Evolutionary conservation across 2,888 invertebrate species (phyloP).

Genomic region (Bedellia somnulentella): DNA sequence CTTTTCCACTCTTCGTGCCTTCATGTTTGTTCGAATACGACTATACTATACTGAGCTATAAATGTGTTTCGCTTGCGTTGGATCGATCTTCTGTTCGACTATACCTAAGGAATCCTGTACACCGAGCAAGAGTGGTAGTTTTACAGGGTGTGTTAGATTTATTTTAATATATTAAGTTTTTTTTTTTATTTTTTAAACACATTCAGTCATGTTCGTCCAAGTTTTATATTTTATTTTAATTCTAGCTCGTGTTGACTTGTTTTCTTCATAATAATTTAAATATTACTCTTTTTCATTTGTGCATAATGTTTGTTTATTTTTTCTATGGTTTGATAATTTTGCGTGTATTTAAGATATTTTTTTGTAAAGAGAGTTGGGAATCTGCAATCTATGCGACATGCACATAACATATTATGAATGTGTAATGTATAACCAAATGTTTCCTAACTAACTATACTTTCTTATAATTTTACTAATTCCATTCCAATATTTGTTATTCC

Average conservation of each 20-base stretch:
- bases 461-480: no score
- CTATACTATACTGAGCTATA: no score
- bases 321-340: constrained; percentile 27
- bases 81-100: no score
- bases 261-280: constrained; percentile 50
- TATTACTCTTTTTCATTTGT: constrained; percentile 31
- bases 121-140: constrained; percentile 38
- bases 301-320: constrained; percentile 38
- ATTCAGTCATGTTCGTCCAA: constrained; percentile 53
- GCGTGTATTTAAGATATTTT: constrained; percentile 15
- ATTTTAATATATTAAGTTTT: constrained; percentile 27
- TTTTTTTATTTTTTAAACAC: constrained; percentile 35
- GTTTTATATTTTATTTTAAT: constrained; percentile 53
- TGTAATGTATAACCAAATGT: no score
- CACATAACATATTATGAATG: no score
- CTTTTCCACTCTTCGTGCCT: no score
- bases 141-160: constrained; percentile 47
- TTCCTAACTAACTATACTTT: no score
- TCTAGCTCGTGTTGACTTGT: constrained; percentile 45
- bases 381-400: constrained; percentile 46
- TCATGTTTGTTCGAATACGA: no score
- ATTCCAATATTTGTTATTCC: no score
- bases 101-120: no score
- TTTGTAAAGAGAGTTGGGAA: constrained; percentile 39
- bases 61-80: no score